Conservation (phyloP, 1,140 invertebrate genomes). For the Aphelenchoides besseyi region DNA sequence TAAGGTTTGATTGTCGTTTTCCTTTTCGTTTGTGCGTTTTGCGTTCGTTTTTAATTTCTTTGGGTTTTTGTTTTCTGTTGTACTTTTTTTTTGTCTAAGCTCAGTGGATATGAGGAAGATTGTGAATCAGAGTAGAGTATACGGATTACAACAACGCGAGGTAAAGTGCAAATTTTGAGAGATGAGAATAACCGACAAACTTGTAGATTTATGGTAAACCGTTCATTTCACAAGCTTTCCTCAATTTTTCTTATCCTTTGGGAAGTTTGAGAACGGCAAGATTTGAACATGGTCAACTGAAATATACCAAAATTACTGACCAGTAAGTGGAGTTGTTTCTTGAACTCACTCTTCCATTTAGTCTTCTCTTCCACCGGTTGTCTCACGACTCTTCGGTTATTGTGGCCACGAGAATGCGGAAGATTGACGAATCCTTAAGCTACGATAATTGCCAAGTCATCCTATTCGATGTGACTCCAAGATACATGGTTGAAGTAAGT, state of each 20-base stretch:
- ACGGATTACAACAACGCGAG: no score
- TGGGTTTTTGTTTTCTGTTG: neutral
- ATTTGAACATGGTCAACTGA: no score
- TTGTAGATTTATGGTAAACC: neutral
- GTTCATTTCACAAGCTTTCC: neutral
- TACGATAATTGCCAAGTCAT: neutral
- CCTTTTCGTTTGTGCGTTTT: neutral
- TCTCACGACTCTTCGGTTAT: neutral
- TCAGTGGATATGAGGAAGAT: neutral
- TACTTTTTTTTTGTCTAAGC: neutral
- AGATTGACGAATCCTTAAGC: neutral
- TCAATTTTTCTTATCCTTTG: neutral
- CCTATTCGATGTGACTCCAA: neutral
- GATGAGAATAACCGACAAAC: no score
- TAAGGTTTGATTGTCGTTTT: neutral
- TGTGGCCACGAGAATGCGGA: neutral
- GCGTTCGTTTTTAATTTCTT: slow-evolving; percentile 3
- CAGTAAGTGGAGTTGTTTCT: no score
- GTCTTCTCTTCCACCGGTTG: neutral
- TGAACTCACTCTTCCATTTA: slow-evolving; percentile 2
- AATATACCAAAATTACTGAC: no score
- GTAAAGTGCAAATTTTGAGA: no score
- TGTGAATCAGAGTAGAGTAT: no score
- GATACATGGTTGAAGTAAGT: neutral
- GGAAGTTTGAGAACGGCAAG: neutral